Base-by-base conservation (phyloP, 2,888 invertebrate species). In the Cataglyphis altisquamis region DNA sequence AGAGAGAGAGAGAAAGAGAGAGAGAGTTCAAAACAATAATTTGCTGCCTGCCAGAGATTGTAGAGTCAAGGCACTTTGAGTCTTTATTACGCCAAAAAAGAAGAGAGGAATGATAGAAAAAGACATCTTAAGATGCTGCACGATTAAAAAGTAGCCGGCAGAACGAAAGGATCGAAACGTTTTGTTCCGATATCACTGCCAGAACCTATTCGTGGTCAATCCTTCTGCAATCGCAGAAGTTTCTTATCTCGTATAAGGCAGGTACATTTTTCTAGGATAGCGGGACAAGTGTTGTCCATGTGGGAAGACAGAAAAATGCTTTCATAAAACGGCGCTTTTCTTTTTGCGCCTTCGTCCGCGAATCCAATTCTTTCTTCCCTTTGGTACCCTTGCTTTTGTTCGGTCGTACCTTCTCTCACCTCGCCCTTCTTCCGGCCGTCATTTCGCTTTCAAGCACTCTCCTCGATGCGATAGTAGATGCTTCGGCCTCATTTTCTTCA, bases 291-390 rank as follows among this genome's bases (percentile, higher is more conserved):
- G 55, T 82, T 72, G 73, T 74, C 72, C 67, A 25, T 45, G 52
- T 45, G 52, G 70, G 21, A 29, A 39, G 81, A 36, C 78, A 64
- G 52, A 89, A 87, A 86, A 82, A 85, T 87, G 87, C 89, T 90
- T 89, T 89, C 87, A 88, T 87, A 89, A 85, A 87, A 85, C 80
- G 81, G 73, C 70, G 75, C 78, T 82, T 85, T 84, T 83, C 88
- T 87, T 85, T 87, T 87, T 86, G 64, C 72, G 64, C 83, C 81
- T 78, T 86, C 83, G 72, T 83, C 70, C 80, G 83, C 81, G 63
- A 87, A 85, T 70, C 84, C 86, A 83, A 89, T 88, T 87, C 82
- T 86, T 82, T 66, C 77, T 57, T 55, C 64, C 78, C 62, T 73
- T 74, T 75, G 52, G 57, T 82, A 52, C 81, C 63, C 77, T 86